These are phyloP conservation scores for Chironomus striatipennis DNA, from an alignment of 1,140 invertebrate species.

Conservation along the genomic window DNA sequence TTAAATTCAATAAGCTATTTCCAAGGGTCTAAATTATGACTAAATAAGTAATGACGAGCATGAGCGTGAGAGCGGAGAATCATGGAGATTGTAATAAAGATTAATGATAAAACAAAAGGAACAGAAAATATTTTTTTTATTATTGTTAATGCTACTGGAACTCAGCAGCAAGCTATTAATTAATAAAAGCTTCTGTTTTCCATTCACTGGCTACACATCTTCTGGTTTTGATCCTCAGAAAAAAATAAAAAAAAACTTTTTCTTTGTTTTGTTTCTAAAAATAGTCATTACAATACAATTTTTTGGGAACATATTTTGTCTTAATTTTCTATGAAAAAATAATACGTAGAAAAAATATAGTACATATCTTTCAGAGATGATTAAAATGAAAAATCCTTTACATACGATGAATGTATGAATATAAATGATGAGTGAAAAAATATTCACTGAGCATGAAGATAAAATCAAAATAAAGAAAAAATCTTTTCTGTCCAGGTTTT, in stretches of 20 bases:
- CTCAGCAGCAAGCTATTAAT: neutral
- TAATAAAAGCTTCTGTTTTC: conserved; percentile 6
- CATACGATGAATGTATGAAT: too few species aligned
- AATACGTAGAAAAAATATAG: too few species aligned
- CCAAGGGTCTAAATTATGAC: too few species aligned
- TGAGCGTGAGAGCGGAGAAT: neutral
- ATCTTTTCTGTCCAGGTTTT: too few species aligned
- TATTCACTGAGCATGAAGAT: too few species aligned
- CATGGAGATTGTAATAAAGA: neutral
- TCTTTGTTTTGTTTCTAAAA: neutral
- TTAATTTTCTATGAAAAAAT: neutral
- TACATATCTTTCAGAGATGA: too few species aligned
- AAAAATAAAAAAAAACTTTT: neutral
- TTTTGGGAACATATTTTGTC: neutral
- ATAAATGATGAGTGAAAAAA: too few species aligned
- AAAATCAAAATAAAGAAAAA: too few species aligned
- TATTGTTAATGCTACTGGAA: neutral
- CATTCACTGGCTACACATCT: neutral
- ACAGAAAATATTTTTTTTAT: neutral
- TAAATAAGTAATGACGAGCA: neutral
- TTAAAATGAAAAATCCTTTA: too few species aligned
- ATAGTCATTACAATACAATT: neutral
- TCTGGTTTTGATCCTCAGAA: too few species aligned
- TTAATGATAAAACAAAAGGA: neutral
- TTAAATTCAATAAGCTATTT: too few species aligned